Evolutionary conservation across 2,888 invertebrate genomes (phyloP).

Genomic region (Ametastegia equiseti): DNA sequence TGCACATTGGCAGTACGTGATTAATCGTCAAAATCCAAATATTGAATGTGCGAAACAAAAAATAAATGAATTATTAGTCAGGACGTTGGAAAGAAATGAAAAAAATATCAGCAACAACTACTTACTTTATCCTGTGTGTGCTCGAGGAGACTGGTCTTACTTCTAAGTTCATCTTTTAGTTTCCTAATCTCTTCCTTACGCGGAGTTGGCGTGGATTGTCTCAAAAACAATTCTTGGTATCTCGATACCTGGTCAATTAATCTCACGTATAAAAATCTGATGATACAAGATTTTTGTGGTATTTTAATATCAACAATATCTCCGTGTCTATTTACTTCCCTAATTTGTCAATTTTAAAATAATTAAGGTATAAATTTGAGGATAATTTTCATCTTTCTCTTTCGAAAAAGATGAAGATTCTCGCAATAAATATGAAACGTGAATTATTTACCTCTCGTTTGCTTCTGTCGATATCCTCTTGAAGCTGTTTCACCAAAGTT

Average conservation of each 20-base stretch:
- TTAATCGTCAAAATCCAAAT: not conserved
- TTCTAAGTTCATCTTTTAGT: constrained; percentile 50
- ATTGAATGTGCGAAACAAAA: not conserved
- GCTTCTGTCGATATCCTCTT: constrained; percentile 63
- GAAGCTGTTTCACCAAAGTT: constrained; percentile 60
- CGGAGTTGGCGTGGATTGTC: constrained; percentile 53
- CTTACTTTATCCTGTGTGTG: constrained; percentile 49
- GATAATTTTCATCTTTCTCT: no score
- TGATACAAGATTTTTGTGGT: not conserved
- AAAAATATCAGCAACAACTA: not conserved
- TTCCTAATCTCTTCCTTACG: constrained; percentile 56
- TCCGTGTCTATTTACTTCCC: not conserved
- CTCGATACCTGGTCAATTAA: constrained; percentile 57
- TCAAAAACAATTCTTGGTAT: constrained; percentile 61
- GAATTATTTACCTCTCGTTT: constrained; percentile 59
- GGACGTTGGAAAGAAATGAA: not conserved
- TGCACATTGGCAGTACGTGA: constrained; percentile 10
- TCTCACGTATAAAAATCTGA: constrained; percentile 15
- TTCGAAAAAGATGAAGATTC: constrained; percentile 12
- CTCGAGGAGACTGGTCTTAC: constrained; percentile 52
- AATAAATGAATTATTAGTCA: not conserved
- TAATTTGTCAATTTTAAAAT: no score
- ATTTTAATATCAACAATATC: not conserved
- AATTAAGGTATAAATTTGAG: no score
- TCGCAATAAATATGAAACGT: not conserved